Evolutionary conservation across 2,888 invertebrate genomes (phyloP).

Genomic region (Drosophila barbarae): DNA sequence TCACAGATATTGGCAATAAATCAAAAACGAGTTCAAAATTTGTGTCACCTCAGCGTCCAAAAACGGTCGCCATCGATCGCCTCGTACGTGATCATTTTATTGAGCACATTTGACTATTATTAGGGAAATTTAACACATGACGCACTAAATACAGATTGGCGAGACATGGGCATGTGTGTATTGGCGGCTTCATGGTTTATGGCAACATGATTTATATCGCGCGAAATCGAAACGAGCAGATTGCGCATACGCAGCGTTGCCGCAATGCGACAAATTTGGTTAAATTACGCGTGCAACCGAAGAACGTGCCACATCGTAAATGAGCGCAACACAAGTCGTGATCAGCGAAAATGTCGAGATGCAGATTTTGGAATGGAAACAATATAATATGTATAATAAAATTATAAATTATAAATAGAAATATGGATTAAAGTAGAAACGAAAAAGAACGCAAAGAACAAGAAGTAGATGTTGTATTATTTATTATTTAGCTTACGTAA

Average conservation of each 20-base stretch:
- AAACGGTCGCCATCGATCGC: conserved; percentile 50
- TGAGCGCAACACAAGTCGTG: conserved; percentile 24
- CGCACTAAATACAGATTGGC: conserved; percentile 39
- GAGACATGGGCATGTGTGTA: conserved; percentile 41
- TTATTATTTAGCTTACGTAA: background rate
- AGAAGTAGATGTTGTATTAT: too few relatives aligned
- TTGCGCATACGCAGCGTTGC: conserved; percentile 63
- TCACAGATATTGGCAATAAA: conserved; percentile 63
- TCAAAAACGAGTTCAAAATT: conserved; percentile 75
- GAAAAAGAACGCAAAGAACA: background rate
- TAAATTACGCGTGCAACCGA: conserved; percentile 50
- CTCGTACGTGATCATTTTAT: conserved; percentile 71
- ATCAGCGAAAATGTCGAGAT: background rate
- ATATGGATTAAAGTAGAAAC: background rate
- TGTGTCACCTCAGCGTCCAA: conserved; percentile 65
- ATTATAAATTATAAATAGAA: background rate
- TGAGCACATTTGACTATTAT: conserved; percentile 78
- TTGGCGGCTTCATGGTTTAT: conserved; percentile 60
- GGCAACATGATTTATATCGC: conserved; percentile 76
- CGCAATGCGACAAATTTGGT: conserved; percentile 57
- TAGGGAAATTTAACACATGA: conserved; percentile 75
- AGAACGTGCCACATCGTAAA: conserved; percentile 40
- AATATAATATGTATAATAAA: too few relatives aligned
- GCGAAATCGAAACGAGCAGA: conserved; percentile 41
- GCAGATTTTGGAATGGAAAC: background rate